phyloP scores from a whole-genome alignment of 92 coral and sea anemone species.

The Anthopleura xanthogrammica region DNA sequence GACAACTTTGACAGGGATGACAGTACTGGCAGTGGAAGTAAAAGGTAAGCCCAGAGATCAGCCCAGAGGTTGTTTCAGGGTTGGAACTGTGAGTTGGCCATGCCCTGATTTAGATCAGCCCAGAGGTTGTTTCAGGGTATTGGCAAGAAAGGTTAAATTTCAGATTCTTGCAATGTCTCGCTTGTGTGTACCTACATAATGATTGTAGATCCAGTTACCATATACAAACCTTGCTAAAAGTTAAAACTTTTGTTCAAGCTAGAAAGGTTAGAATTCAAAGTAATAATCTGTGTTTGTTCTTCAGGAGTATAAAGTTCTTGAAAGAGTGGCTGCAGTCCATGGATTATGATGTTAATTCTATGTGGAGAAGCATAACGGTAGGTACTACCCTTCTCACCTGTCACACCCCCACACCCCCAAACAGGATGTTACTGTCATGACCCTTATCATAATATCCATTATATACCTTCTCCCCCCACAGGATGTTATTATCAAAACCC shows the following conservation, averaged over 20 bases:
- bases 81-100: too few species aligned
- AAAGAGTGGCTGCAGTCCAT: constrained; percentile 85
- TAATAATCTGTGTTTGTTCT: neutral
- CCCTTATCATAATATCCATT: too few species aligned
- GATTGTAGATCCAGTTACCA: neutral
- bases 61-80: too few species aligned
- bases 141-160: too few species aligned
- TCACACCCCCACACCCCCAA: too few species aligned
- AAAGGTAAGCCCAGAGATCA: too few species aligned
- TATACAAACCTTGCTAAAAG: neutral
- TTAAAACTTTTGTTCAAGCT: neutral
- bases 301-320: constrained; percentile 77
- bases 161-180: neutral
- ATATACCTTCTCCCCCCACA: too few species aligned
- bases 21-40: constrained; percentile 77
- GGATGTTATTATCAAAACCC: too few species aligned
- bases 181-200: neutral
- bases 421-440: too few species aligned
- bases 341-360: constrained; percentile 74
- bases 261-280: neutral
- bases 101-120: too few species aligned
- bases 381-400: neutral
- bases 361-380: constrained; percentile 89
- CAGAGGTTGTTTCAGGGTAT: too few species aligned
- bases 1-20: constrained; percentile 92